Percentiles rank a stretch among this genome's conserved stretches.
phyloP scores from a whole-genome alignment of 1,140 invertebrate species.

The Aleiodes sp. region DNA sequence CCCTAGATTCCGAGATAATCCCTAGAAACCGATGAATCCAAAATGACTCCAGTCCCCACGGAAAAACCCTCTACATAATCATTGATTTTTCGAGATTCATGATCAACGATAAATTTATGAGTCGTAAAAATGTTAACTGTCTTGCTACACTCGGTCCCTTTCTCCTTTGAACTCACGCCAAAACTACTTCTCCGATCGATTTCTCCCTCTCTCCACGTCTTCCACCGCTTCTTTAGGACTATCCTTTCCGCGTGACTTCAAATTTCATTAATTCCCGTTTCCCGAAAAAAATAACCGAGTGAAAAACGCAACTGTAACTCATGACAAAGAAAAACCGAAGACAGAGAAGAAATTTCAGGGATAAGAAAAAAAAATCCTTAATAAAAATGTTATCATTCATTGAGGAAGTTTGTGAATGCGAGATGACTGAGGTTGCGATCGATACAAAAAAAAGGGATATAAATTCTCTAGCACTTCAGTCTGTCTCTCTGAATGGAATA shows the following conservation, averaged over 20 bases:
- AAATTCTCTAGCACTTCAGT: background rate
- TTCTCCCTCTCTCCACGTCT: background rate
- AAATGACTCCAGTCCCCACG: no score
- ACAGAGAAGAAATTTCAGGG: background rate
- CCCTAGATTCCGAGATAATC: no score
- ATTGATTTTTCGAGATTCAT: background rate
- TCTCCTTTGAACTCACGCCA: background rate
- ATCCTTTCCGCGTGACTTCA: background rate
- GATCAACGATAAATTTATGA: background rate
- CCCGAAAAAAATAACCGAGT: no score
- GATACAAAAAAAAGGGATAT: background rate
- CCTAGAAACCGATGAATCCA: no score
- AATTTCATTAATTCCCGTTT: no score
- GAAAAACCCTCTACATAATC: background rate
- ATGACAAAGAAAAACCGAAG: no score
- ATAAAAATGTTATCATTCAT: background rate
- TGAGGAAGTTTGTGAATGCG: background rate
- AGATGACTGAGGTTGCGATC: background rate
- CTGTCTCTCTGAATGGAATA: no score
- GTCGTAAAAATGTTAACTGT: no score
- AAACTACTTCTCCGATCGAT: constrained; percentile 7
- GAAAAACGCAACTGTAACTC: no score
- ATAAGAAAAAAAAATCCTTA: background rate
- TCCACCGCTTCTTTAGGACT: background rate
- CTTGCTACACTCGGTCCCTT: background rate